Base-by-base conservation (phyloP, 2,113 vertebrate genomes). In the Cygnus buccinator region DNA sequence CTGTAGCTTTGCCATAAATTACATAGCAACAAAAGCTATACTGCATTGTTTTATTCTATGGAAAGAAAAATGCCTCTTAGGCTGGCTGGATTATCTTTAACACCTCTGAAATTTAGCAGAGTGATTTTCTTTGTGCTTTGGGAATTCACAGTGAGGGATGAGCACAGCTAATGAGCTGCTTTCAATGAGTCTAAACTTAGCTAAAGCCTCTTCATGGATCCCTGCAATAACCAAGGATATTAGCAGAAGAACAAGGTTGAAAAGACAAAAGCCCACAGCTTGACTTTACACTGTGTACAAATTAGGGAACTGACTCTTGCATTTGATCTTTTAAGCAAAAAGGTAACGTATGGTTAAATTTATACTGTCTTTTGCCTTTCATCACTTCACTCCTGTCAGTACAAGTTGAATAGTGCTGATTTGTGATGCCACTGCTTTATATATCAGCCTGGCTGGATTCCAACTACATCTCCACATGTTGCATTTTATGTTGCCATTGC, bases 131-230 rank as follows among this genome's bases (percentile, higher is more conserved):
- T 43, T 15, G 8, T 76, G n/a, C 72, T 84, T 81, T 84, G 75
- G 59, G 71, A 73, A 62, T 70, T 94, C 46, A 46, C 43, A 37
- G 39, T 28, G 39, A 74, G 14, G 41, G 70, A 65, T 10, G 6
- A 84, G 35, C 35, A 33, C 71, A 93, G 41, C n/a, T 91, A 93
- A 84, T 84, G n/a, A 95, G 89, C 39, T 2, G 1, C 48, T 93
- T 95, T 94, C 75, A 92, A 72, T 65, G n/a, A 92, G 8, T 55
- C 37, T 75, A 89, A 84, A 77, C 58, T 67, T 89, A 75, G 46
- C 28, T 58, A 81, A 91, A 91, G 11, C 28, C 48, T 86, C 16
- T 63, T 91, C n/a, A 28, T 59, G 23, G 79, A 80, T 76, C 23
- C 33, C 31, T 79, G 79, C 0, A 0, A 66, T 80, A 93, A 93